Conservation (phyloP, 2,888 invertebrate species). For the Agonopterix arenella region DNA sequence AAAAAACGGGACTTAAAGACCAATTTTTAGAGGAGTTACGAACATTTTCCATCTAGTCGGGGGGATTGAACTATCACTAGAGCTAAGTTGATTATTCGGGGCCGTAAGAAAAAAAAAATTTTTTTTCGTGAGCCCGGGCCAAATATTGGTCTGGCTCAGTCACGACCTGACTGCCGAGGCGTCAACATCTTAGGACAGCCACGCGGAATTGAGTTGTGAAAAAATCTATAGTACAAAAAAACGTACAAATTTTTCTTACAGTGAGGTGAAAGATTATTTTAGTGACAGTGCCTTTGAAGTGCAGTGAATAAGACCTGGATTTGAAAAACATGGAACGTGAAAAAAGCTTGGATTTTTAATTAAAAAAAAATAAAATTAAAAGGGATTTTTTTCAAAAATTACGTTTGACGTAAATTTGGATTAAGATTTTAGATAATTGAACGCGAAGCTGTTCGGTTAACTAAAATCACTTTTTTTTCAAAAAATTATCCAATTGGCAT, state of each 20-base stretch:
- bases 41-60: constrained; percentile 32
- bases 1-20: constrained; percentile 34
- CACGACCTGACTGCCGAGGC: constrained; percentile 57
- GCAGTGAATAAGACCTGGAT: constrained; percentile 36
- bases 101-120: constrained; percentile 65
- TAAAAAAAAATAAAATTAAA: constrained; percentile 25
- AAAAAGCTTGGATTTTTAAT: constrained; percentile 15
- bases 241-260: constrained; percentile 63
- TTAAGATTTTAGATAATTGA: constrained; percentile 59
- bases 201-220: constrained; percentile 55
- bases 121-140: constrained; percentile 65
- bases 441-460: constrained; percentile 40
- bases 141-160: constrained; percentile 74
- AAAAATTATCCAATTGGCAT: constrained; percentile 26
- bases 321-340: constrained; percentile 34
- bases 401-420: constrained; percentile 42
- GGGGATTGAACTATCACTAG: constrained; percentile 73
- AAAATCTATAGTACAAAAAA: constrained; percentile 70
- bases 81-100: constrained; percentile 70
- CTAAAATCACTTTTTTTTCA: constrained; percentile 40
- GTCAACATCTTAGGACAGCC: constrained; percentile 55
- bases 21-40: constrained; percentile 20
- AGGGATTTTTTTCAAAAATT: constrained; percentile 14
- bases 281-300: constrained; percentile 64
- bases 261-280: constrained; percentile 58